A percentile compares a stretch with the other conserved stretches of the same genome.
These are phyloP conservation scores for Microcebus lehilahytsara DNA, from an alignment of 2,113 vertebrate genomes.

Conservation along the genomic window DNA sequence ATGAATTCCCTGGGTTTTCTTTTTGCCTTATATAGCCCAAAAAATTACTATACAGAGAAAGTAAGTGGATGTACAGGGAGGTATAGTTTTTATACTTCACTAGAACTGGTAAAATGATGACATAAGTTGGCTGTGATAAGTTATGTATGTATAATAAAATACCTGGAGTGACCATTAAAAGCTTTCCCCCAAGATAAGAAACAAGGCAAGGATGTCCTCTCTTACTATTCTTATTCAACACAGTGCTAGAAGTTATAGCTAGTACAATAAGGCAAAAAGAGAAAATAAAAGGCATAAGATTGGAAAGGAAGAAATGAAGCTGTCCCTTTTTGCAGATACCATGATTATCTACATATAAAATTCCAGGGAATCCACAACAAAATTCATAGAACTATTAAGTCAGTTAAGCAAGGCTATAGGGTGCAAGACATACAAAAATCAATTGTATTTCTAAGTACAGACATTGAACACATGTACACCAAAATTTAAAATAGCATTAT, in stretches of 20 bases:
- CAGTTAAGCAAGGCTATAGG: background rate
- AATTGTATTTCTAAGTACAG: background rate
- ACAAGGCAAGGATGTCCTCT: background rate
- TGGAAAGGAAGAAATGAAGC: background rate
- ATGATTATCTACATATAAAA: background rate
- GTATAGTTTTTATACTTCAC: background rate
- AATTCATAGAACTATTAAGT: background rate
- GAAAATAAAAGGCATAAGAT: background rate
- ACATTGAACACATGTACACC: background rate
- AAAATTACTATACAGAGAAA: background rate
- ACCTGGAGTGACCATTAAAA: background rate
- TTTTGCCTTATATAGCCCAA: background rate
- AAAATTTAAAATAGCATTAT: background rate
- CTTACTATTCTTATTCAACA: background rate
- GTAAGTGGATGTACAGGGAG: background rate
- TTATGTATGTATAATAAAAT: background rate
- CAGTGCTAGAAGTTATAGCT: background rate
- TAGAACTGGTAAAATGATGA: background rate
- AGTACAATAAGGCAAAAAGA: background rate
- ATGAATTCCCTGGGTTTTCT: background rate
- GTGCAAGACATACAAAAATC: background rate
- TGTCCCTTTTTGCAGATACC: background rate
- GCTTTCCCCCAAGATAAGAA: background rate
- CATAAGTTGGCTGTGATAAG: background rate
- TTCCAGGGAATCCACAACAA: background rate